Evolutionary conservation across 2,888 invertebrate species (phyloP).

Genomic region (Carpatolechia fugitivella): DNA sequence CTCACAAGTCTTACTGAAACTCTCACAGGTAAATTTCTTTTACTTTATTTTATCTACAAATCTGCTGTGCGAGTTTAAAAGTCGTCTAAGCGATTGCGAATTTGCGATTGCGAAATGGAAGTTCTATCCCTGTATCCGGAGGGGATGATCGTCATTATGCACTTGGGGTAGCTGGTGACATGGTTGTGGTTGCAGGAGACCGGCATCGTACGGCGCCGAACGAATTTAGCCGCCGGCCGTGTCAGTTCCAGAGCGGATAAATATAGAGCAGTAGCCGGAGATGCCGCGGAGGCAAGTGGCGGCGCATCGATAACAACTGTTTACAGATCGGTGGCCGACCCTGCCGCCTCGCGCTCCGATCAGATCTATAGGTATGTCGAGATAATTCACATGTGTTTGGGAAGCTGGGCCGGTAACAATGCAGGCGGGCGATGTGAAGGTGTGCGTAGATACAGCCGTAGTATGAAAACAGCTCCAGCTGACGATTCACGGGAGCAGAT

Average conservation of each 20-base stretch:
- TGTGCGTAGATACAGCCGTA: slow-evolving; percentile 16
- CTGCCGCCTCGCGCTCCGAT: slow-evolving; percentile 69
- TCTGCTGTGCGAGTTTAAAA: slow-evolving; percentile 14
- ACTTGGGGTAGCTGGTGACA: slow-evolving; percentile 59
- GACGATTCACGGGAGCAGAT: no score
- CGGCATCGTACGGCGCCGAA: slow-evolving; percentile 71
- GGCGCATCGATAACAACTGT: slow-evolving; percentile 75
- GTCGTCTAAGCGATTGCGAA: slow-evolving; percentile 48
- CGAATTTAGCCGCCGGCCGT: slow-evolving; percentile 69
- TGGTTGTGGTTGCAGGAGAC: slow-evolving; percentile 76
- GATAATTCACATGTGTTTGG: slow-evolving; percentile 51
- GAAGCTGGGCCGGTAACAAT: slow-evolving; percentile 37
- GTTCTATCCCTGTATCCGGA: slow-evolving; percentile 43
- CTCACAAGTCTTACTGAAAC: slow-evolving; percentile 75
- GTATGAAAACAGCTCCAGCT: no score
- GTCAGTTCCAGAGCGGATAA: slow-evolving; percentile 72
- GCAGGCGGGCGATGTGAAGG: slow-evolving; percentile 36
- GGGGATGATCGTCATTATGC: slow-evolving; percentile 41
- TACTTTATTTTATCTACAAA: not conserved
- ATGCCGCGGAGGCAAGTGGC: slow-evolving; percentile 71
- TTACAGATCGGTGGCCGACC: slow-evolving; percentile 75
- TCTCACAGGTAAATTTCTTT: slow-evolving; percentile 54
- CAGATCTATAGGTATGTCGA: slow-evolving; percentile 67
- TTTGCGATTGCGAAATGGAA: slow-evolving; percentile 57
- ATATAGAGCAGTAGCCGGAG: slow-evolving; percentile 73